Evolutionary conservation across 2,113 vertebrate species (phyloP).

Genomic region (Oreocharis arfaki): DNA sequence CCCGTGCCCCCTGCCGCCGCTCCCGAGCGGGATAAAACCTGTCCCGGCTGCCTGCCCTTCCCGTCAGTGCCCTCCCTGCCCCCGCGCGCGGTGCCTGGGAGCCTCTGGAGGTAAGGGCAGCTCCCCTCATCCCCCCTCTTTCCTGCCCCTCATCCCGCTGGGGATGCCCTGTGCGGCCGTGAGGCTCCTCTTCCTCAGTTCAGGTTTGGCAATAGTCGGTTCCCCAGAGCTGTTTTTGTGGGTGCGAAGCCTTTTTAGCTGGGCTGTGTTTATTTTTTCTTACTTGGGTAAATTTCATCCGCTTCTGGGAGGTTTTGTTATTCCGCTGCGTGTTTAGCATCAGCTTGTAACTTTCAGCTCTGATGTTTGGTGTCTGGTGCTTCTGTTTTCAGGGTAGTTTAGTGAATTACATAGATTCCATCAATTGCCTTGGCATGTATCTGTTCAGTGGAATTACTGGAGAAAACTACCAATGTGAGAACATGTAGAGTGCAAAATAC

Average conservation of each 20-base stretch:
- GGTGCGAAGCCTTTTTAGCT: rapidly evolving
- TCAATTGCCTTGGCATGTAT: rapidly evolving
- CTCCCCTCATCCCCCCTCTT: rapidly evolving
- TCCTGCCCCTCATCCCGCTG: neutral
- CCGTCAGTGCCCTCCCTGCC: rapidly evolving
- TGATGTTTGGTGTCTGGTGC: rapidly evolving
- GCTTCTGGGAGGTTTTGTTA: neutral
- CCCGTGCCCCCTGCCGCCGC: neutral
- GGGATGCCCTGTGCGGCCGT: rapidly evolving
- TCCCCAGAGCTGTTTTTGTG: rapidly evolving
- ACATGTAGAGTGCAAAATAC: rapidly evolving
- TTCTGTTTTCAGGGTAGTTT: neutral
- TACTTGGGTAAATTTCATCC: rapidly evolving
- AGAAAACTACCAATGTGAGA: neutral
- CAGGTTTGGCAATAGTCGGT: rapidly evolving
- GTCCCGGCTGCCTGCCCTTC: rapidly evolving
- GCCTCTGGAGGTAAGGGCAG: neutral
- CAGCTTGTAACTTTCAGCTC: rapidly evolving
- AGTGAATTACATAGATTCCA: rapidly evolving
- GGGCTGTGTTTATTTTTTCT: rapidly evolving
- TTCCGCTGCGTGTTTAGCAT: rapidly evolving
- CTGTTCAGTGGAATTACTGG: neutral
- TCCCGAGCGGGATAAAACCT: neutral
- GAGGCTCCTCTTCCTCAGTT: rapidly evolving
- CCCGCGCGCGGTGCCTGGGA: neutral